Evolutionary conservation across 2,113 vertebrate species (phyloP).

Genomic region (Seriola quinqueradiata): DNA sequence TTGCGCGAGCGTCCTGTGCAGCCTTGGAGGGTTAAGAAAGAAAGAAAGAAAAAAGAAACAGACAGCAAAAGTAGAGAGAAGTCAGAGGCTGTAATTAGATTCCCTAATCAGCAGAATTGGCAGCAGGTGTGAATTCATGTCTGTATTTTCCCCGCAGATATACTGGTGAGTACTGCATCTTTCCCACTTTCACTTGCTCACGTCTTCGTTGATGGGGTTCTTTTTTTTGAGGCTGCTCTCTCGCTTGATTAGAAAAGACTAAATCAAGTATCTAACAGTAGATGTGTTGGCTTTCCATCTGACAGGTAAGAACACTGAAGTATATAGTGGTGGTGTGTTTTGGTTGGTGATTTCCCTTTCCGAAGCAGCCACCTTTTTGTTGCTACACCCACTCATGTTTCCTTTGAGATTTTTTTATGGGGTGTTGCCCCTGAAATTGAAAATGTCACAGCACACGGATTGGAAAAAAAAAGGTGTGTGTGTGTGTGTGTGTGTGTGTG

Average conservation of each 20-base stretch:
- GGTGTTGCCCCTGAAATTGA: slow-evolving; percentile 59
- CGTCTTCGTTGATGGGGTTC: too few species aligned
- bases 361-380: slow-evolving; percentile 41
- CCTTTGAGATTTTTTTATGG: slow-evolving; percentile 56
- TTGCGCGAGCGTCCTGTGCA: slow-evolving; percentile 1
- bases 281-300: background rate
- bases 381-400: slow-evolving; percentile 72
- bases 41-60: background rate
- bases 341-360: slow-evolving; percentile 59
- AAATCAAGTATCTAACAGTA: background rate
- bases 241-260: too few species aligned
- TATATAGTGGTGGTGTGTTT: slow-evolving; percentile 1
- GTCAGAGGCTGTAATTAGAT: slow-evolving; percentile 20
- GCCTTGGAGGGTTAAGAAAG: background rate
- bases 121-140: slow-evolving; percentile 84
- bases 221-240: background rate
- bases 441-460: slow-evolving; percentile 41
- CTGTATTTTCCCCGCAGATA: slow-evolving; percentile 77
- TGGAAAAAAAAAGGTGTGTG: background rate
- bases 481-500: too few species aligned
- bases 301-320: background rate
- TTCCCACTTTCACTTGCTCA: background rate
- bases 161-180: slow-evolving; percentile 78
- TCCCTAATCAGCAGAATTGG: slow-evolving; percentile 55
- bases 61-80: slow-evolving; percentile 11